These are phyloP conservation scores for Bhutanitis thaidina DNA, from an alignment of 2,888 invertebrate genomes.

Conservation along the genomic window DNA sequence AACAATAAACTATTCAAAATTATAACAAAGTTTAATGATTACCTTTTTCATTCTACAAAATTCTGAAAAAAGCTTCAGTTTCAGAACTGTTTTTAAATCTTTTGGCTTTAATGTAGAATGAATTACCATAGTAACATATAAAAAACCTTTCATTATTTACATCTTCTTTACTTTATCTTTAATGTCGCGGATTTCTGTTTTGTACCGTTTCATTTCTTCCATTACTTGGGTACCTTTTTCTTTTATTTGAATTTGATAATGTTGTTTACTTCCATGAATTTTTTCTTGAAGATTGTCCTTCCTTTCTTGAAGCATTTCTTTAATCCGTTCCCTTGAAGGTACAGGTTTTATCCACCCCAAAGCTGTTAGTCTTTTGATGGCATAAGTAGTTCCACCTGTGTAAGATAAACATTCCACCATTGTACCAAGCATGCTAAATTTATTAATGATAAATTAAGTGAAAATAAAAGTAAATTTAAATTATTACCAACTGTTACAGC, in stretches of 20 bases:
- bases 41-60: conserved; percentile 10
- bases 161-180: conserved; percentile 71
- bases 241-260: conserved; percentile 63
- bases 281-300: conserved; percentile 81
- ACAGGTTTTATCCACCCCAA: conserved; percentile 92
- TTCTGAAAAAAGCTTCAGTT: no score
- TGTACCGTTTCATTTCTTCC: conserved; percentile 73
- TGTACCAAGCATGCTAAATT: background rate
- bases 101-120: no score
- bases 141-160: conserved; percentile 30
- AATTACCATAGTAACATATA: background rate
- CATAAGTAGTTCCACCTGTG: conserved; percentile 90
- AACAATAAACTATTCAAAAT: conserved; percentile 56
- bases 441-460: background rate
- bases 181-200: conserved; percentile 67
- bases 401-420: background rate
- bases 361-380: conserved; percentile 89
- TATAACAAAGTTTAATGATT: conserved; percentile 28
- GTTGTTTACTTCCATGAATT: conserved; percentile 77
- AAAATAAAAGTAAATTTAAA: no score
- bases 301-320: conserved; percentile 81
- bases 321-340: conserved; percentile 82
- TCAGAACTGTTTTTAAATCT: no score
- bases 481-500: conserved; percentile 91
- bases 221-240: conserved; percentile 67